A percentile compares a stretch with the other conserved stretches of the same genome.
Conservation (phyloP, 2,888 invertebrate genomes). For the Fissipunctia ypsillon region DNA sequence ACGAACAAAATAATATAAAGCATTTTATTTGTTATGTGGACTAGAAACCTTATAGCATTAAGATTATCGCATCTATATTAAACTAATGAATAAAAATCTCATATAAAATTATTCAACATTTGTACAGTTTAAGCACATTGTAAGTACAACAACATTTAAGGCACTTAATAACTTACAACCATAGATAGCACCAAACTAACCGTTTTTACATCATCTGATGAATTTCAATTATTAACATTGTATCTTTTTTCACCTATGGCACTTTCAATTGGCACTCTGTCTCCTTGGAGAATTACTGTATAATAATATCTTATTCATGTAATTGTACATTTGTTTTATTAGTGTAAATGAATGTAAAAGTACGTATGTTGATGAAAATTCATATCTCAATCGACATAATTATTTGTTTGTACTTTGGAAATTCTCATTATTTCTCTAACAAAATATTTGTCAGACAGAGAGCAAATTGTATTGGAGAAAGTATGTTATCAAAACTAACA, state of each 20-base stretch:
- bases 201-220: slow-evolving; percentile 43
- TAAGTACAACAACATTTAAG: slow-evolving; percentile 83
- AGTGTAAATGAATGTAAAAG: not conserved
- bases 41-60: slow-evolving; percentile 86
- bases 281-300: not conserved
- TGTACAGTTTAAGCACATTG: slow-evolving; percentile 77
- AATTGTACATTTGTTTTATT: slow-evolving; percentile 4
- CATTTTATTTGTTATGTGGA: slow-evolving; percentile 86
- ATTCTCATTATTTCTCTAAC: not conserved
- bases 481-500: slow-evolving; percentile 22
- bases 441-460: slow-evolving; percentile 43
- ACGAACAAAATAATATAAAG: slow-evolving; percentile 76
- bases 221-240: slow-evolving; percentile 22
- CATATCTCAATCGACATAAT: no score
- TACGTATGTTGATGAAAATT: not conserved
- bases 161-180: slow-evolving; percentile 75
- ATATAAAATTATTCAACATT: slow-evolving; percentile 82
- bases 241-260: slow-evolving; percentile 38
- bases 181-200: slow-evolving; percentile 70
- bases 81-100: slow-evolving; percentile 78
- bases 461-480: slow-evolving; percentile 37
- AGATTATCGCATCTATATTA: slow-evolving; percentile 74
- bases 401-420: not conserved
- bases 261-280: slow-evolving; percentile 49
- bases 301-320: not conserved